phyloP scores from a whole-genome alignment of 2,888 invertebrate species.

The Pheosia gnoma region DNA sequence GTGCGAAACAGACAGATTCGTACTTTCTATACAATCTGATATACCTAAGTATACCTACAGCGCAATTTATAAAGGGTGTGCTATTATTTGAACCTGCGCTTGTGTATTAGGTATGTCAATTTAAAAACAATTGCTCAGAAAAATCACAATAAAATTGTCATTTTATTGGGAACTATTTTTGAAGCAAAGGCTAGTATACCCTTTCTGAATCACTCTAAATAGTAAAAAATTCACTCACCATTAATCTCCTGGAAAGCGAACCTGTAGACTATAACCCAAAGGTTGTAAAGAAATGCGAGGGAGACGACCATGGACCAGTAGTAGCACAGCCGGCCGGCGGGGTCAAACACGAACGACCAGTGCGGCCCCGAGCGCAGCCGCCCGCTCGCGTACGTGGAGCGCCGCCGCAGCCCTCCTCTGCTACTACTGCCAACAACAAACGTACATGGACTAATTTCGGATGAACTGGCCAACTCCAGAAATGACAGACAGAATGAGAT shows the following conservation, averaged over 20 bases:
- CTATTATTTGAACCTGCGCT: too few relatives aligned
- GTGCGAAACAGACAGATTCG: slow-evolving; percentile 22
- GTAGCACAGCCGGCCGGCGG: slow-evolving; percentile 97
- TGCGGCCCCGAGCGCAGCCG: slow-evolving; percentile 88
- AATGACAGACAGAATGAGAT: too few relatives aligned
- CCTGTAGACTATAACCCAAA: slow-evolving; percentile 99
- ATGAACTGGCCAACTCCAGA: too few relatives aligned
- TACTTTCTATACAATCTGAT: background rate
- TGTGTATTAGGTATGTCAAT: too few relatives aligned
- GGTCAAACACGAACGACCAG: slow-evolving; percentile 99
- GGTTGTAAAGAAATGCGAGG: slow-evolving; percentile 97
- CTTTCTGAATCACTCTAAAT: too few relatives aligned
- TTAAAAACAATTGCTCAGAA: too few relatives aligned
- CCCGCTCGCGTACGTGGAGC: slow-evolving; percentile 85
- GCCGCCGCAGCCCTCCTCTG: slow-evolving; percentile 79
- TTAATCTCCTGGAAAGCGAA: slow-evolving; percentile 99
- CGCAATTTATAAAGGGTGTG: too few relatives aligned
- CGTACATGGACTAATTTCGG: background rate
- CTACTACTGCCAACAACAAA: slow-evolving; percentile 62
- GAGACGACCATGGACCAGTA: slow-evolving; percentile 99
- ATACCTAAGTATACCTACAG: too few relatives aligned
- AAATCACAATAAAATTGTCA: too few relatives aligned
- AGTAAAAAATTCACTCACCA: slow-evolving; percentile 81
- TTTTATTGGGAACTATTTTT: too few relatives aligned
- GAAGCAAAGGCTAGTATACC: too few relatives aligned